Base-by-base conservation (phyloP, 2,113 vertebrate species). In the Sylvietta virens region DNA sequence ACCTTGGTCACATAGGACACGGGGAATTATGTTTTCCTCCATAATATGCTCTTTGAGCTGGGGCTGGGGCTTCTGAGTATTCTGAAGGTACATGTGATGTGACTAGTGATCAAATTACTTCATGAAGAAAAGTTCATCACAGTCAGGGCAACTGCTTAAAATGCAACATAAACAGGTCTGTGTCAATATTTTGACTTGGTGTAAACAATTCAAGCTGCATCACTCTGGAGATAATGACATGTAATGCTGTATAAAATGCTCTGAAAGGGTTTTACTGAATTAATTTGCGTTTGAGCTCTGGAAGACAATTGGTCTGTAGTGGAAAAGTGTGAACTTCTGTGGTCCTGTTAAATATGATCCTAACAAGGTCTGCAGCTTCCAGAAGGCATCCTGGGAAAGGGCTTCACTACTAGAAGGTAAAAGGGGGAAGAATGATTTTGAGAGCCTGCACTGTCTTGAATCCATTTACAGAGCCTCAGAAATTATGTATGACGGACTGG, bases 141-240 rank as follows among this genome's bases (percentile, higher is more conserved):
- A 79, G 69, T 30, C 74, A 86, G 28, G 62, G 35, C 31, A 94
- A 81, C 85, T 93, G 91, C 94, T 95, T 85, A 79, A 92, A 95
- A 95, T 73, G 89, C 93, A 91, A 87, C 66, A 87, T 35, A 86
- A 94, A 86, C 64, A 93, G 62, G 66, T 72, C 81, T 61, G 28
- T 85, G 66, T 91, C 89, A 95, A 81, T 90, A 87, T 89, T 95
- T 71, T 84, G 77, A 72, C 78, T 82, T 4, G 7, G 81, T 69
- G 58, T 83, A 92, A 96, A 96, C 74, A 86, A 94, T 91, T 90
- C 87, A 88, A 90, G 58, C 74, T 47, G 58, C 44, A 91, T 62
- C 42, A 14, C 56, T 80, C 71, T 17, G 71, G 51, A 83, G 90
- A 83, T 81, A 94, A 93, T 77, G 50, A 60, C 80, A 80, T 9